Conservation (phyloP, 64 coral and sea anemone species). For the Porites lutea region DNA sequence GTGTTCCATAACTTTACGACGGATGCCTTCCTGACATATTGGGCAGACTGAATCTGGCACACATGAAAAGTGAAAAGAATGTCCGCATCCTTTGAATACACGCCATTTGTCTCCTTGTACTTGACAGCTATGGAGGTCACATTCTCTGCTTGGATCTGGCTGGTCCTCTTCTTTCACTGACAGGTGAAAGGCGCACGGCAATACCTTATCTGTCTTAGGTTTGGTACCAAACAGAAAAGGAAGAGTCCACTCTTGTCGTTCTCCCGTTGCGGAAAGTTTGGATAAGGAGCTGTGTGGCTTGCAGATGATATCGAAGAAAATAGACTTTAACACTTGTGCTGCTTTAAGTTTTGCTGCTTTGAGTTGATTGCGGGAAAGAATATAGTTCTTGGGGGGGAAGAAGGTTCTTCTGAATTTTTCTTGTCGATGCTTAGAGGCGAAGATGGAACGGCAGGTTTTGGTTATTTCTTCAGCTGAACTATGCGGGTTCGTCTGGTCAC, state of each 20-base stretch:
- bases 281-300: background rate
- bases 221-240: background rate
- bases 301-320: background rate
- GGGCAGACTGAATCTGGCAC: background rate
- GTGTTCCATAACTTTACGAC: background rate
- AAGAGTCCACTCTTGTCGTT: background rate
- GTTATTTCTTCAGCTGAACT: background rate
- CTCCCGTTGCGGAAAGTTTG: background rate
- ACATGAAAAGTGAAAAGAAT: background rate
- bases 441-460: background rate
- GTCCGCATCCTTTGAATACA: background rate
- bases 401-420: no score
- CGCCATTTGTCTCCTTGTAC: background rate
- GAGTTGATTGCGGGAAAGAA: no score
- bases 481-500: background rate
- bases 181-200: background rate
- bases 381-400: no score
- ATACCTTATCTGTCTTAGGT: background rate
- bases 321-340: background rate
- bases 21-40: background rate
- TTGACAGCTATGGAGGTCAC: background rate
- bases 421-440: no score
- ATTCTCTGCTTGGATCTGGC: background rate
- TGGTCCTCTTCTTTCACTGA: background rate
- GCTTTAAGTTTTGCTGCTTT: conserved; percentile 39